These are phyloP conservation scores for Pseudococcus viburni DNA, from an alignment of 2,888 invertebrate genomes.

Conservation along the genomic window DNA sequence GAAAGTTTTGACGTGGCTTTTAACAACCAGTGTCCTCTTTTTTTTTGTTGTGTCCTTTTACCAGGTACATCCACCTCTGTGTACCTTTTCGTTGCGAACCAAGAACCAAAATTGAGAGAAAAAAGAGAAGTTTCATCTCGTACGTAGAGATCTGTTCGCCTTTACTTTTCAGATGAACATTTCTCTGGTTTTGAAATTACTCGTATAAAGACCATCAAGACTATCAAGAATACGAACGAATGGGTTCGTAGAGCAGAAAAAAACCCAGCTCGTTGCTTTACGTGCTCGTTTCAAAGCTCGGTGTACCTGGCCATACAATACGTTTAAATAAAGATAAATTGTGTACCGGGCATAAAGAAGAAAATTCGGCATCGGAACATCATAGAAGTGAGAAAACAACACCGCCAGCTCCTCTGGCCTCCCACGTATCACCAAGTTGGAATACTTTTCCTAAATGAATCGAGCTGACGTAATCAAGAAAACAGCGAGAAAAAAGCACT, in stretches of 20 bases:
- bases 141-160: background rate
- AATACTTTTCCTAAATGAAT: background rate
- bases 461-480: slow-evolving; percentile 27
- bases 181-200: slow-evolving; percentile 30
- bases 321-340: slow-evolving; percentile 26
- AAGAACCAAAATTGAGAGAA: background rate
- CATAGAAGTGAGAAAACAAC: background rate
- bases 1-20: slow-evolving; percentile 19
- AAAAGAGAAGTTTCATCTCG: background rate
- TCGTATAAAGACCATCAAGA: too few species aligned
- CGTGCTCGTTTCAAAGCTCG: background rate
- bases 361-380: background rate
- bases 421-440: background rate
- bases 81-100: background rate
- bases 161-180: background rate
- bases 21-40: background rate
- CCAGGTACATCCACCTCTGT: background rate
- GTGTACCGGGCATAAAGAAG: background rate
- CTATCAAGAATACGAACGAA: background rate
- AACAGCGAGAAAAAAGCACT: background rate
- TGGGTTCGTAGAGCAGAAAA: background rate
- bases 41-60: background rate
- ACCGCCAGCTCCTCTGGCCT: background rate
- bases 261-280: background rate
- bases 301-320: background rate